phyloP scores from a whole-genome alignment of 2,888 invertebrate species.

The Metellina segmentata region DNA sequence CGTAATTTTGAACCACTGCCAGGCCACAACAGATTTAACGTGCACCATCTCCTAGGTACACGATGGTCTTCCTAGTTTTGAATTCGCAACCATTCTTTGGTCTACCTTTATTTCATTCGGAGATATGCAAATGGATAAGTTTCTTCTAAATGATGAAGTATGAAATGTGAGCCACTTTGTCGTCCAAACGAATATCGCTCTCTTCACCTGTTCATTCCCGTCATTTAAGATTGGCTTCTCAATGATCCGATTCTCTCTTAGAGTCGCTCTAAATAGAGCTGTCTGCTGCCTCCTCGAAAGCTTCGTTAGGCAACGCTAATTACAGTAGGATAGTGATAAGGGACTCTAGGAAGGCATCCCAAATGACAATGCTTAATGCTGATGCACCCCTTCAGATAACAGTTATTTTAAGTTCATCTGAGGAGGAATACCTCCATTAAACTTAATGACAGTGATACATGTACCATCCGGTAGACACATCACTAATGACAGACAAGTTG shows the following conservation, averaged over 20 bases:
- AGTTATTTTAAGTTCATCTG: slow-evolving; percentile 51
- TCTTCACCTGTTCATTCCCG: too few relatives aligned
- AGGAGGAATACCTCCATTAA: slow-evolving; percentile 24
- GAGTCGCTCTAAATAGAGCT: slow-evolving; percentile 39
- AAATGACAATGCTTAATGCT: slow-evolving; percentile 57
- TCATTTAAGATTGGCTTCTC: too few relatives aligned
- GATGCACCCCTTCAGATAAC: slow-evolving; percentile 36
- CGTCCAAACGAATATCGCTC: too few relatives aligned
- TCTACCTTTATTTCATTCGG: too few relatives aligned
- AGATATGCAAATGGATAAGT: too few relatives aligned
- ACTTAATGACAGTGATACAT: slow-evolving; percentile 28
- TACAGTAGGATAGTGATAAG: slow-evolving; percentile 54
- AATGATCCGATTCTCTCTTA: neutral
- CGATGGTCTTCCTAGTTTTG: too few relatives aligned
- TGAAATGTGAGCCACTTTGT: too few relatives aligned
- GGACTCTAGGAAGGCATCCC: slow-evolving; percentile 33
- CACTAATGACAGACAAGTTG: slow-evolving; percentile 38
- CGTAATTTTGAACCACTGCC: too few relatives aligned
- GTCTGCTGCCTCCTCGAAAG: slow-evolving; percentile 18
- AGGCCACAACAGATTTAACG: too few relatives aligned
- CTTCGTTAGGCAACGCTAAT: slow-evolving; percentile 70
- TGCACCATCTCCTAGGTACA: too few relatives aligned
- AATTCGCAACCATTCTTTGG: too few relatives aligned
- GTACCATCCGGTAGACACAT: neutral
- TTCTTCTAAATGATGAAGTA: too few relatives aligned